Evolutionary conservation across 2,113 vertebrate genomes (phyloP).

Genomic region (Strix uralensis): DNA sequence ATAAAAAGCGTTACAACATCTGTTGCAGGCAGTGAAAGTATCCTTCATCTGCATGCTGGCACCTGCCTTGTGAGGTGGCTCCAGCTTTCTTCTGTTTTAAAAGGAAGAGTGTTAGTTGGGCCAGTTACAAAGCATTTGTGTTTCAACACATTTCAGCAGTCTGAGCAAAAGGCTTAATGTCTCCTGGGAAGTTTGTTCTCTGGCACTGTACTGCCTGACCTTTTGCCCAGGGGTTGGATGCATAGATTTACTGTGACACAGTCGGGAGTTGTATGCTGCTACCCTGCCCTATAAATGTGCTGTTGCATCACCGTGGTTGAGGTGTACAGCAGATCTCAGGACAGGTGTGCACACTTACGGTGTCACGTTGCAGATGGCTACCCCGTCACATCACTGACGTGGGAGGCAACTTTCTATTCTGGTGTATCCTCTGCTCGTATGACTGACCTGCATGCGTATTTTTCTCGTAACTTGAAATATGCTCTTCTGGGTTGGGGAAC

Average conservation of each 20-base stretch:
- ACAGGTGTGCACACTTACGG: background rate
- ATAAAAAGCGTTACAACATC: conserved; percentile 97
- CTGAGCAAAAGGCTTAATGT: background rate
- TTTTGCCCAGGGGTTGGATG: background rate
- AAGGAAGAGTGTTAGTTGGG: background rate
- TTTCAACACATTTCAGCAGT: background rate
- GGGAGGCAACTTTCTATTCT: background rate
- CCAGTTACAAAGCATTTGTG: background rate
- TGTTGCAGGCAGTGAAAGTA: conserved; percentile 92
- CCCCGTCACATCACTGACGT: background rate
- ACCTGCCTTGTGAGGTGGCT: background rate
- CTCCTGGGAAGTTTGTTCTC: background rate
- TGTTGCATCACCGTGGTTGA: background rate
- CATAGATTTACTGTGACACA: background rate
- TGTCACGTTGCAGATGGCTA: background rate
- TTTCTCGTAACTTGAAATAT: background rate
- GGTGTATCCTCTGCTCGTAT: background rate
- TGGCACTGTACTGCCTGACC: background rate
- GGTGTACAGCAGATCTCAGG: background rate
- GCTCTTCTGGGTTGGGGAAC: background rate
- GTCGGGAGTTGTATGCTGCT: background rate
- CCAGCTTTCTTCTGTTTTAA: background rate
- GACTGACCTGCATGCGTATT: background rate
- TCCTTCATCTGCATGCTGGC: conserved; percentile 74
- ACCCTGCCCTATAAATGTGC: background rate